phyloP scores from a whole-genome alignment of 1,140 invertebrate genomes.

The Homarus americanus region DNA sequence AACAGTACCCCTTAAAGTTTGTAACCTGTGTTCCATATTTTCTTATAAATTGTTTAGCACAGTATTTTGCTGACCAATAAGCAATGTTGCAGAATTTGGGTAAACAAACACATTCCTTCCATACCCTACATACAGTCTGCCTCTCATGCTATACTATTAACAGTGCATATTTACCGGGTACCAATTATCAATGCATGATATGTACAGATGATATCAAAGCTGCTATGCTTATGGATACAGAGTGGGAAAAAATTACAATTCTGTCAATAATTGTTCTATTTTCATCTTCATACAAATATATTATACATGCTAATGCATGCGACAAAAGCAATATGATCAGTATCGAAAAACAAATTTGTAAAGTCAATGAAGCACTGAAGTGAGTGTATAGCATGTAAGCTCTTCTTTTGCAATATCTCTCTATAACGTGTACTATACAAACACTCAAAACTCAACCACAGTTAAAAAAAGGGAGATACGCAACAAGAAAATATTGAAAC shows the following conservation, averaged over 20 bases:
- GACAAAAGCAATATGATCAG: constrained; percentile 5
- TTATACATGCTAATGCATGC: neutral
- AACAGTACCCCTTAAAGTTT: too few species aligned
- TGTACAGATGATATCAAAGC: constrained; percentile 1
- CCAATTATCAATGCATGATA: neutral
- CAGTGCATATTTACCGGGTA: neutral
- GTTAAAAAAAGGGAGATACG: neutral
- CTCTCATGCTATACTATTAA: neutral
- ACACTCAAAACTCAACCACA: neutral
- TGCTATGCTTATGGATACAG: neutral
- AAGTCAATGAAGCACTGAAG: constrained; percentile 9
- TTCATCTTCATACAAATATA: constrained; percentile 25
- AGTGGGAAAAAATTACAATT: neutral
- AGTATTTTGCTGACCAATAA: neutral
- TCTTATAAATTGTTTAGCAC: neutral
- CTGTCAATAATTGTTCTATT: neutral
- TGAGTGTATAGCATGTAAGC: constrained; percentile 35
- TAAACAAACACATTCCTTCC: neutral
- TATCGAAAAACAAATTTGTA: neutral
- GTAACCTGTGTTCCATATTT: neutral
- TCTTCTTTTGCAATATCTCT: neutral
- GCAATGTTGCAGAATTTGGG: neutral
- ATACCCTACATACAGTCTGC: neutral
- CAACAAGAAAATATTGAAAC: neutral
- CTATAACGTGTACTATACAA: neutral